phyloP scores from a whole-genome alignment of 2,888 invertebrate species.

The Philopedon plagiatum region DNA sequence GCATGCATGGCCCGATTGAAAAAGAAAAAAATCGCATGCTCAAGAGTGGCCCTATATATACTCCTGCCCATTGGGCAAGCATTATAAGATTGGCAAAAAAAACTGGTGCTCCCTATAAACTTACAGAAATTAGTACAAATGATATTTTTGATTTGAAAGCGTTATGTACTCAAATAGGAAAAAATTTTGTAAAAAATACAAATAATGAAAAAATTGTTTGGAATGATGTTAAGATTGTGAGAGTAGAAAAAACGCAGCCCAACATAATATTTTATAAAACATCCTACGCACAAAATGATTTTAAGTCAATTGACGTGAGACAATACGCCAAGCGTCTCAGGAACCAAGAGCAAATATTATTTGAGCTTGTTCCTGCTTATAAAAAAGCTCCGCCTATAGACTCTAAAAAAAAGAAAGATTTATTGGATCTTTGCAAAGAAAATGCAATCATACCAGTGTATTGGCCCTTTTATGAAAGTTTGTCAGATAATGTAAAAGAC shows the following conservation, averaged over 20 bases:
- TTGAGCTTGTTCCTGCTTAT: not conserved
- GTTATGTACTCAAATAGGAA: not conserved
- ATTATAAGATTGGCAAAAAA: slow-evolving; percentile 24
- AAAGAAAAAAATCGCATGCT: slow-evolving; percentile 45
- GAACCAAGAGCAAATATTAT: not conserved
- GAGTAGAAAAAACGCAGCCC: not conserved
- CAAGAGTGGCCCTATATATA: slow-evolving; percentile 39
- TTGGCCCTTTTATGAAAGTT: not conserved
- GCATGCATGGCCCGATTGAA: slow-evolving; percentile 54
- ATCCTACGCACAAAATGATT: not conserved
- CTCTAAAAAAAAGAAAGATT: not conserved
- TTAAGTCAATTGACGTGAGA: not conserved
- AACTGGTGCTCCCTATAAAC: too few species aligned
- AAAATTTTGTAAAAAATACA: not conserved
- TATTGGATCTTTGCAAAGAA: not conserved
- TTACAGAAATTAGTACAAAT: not conserved
- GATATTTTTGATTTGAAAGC: not conserved
- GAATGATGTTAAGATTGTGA: not conserved
- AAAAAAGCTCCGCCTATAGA: not conserved
- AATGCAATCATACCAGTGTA: not conserved
- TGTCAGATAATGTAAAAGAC: not conserved
- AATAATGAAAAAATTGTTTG: not conserved
- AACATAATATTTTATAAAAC: not conserved
- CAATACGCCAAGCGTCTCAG: not conserved
- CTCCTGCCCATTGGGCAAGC: slow-evolving; percentile 25